A percentile compares a stretch with the other conserved stretches of the same genome.
Conservation (phyloP, 2,113 vertebrate species). For the Malurus elegans region DNA sequence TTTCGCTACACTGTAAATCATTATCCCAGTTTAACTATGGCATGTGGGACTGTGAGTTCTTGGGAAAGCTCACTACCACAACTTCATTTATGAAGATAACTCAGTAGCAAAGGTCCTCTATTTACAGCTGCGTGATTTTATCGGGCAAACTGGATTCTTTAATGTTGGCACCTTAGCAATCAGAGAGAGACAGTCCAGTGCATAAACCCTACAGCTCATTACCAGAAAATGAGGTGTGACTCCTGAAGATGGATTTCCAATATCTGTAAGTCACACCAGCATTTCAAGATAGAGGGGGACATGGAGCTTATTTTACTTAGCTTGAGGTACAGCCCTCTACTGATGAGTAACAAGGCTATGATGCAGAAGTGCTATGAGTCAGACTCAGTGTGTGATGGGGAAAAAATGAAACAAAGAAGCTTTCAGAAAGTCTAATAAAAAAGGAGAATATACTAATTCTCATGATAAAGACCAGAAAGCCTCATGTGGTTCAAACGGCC, state of each 20-base stretch:
- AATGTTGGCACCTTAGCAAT: slow-evolving; percentile 39
- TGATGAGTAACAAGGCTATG: neutral
- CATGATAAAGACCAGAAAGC: neutral
- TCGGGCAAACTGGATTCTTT: neutral
- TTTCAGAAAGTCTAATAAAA: neutral
- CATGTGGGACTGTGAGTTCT: neutral
- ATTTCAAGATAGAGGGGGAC: slow-evolving; percentile 12
- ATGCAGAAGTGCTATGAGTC: neutral
- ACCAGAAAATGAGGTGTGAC: slow-evolving; percentile 47
- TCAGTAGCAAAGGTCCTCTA: slow-evolving; percentile 7
- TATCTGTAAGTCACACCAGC: neutral
- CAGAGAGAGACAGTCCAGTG: neutral
- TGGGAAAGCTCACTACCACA: slow-evolving; percentile 23
- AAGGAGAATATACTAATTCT: fast-evolving
- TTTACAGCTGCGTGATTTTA: slow-evolving; percentile 18
- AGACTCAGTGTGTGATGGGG: neutral
- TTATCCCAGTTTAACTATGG: slow-evolving; percentile 40
- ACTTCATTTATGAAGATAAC: slow-evolving; percentile 51
- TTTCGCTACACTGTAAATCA: slow-evolving; percentile 57
- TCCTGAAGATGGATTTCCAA: slow-evolving; percentile 42
- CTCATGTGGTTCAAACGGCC: neutral
- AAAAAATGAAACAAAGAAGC: neutral
- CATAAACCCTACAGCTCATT: slow-evolving; percentile 27
- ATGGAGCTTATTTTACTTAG: neutral
- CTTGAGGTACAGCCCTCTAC: neutral